Conservation (phyloP, 2,113 vertebrate species). For the Ceyx cyanopectus region DNA sequence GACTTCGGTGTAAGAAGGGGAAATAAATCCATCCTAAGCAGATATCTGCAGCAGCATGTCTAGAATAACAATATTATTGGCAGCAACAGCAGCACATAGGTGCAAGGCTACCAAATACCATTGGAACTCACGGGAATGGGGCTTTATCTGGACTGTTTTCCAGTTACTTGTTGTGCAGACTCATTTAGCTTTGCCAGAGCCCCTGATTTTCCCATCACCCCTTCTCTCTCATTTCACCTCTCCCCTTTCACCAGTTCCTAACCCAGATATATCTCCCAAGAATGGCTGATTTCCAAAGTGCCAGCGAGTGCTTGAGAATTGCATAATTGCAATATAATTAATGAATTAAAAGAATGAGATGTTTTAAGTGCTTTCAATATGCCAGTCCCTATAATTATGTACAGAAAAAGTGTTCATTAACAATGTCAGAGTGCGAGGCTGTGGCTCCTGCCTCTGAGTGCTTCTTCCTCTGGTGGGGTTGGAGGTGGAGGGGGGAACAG, state of each 20-base stretch:
- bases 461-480: background rate
- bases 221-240: background rate
- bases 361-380: conserved; percentile 83
- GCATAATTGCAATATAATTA: conserved; percentile 85
- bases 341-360: conserved; percentile 86
- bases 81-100: background rate
- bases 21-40: conserved; percentile 23
- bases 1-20: background rate
- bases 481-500: conserved; percentile 13
- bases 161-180: conserved; percentile 32
- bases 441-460: conserved; percentile 9
- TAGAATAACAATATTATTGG: background rate
- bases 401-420: conserved; percentile 80
- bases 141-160: conserved; percentile 40
- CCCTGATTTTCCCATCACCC: background rate
- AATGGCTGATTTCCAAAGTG: conserved; percentile 77
- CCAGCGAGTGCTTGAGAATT: conserved; percentile 71
- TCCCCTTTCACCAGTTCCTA: background rate
- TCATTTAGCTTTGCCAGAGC: conserved; percentile 1
- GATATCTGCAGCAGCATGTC: background rate
- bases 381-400: conserved; percentile 83
- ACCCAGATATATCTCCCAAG: conserved; percentile 55
- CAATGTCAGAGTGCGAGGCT: conserved; percentile 58
- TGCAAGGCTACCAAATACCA: background rate
- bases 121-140: background rate